Evolutionary conservation across 2,888 invertebrate species (phyloP), one percentile per base, ranked within the genome.

Genomic region (Xanthorhoe spadicearia): DNA sequence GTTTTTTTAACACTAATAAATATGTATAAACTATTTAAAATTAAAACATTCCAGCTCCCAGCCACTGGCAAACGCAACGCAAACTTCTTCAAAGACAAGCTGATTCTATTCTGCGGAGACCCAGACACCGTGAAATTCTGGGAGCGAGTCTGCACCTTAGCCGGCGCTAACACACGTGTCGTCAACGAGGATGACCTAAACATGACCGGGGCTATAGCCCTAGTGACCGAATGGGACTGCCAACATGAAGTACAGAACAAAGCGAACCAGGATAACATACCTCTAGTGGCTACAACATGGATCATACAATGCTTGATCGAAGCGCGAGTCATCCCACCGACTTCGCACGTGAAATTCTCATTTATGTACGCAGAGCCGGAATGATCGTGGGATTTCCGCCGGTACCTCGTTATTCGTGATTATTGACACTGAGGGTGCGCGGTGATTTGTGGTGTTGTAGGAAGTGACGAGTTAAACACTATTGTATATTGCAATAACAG

Each of bases 281-380:
- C 96, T 0, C 77, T 96, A 0, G 95, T 96, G 0, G 95, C 96
- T 0, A 94, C 95, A 0, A 94, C 94, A 1, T 96, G 96, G 96
- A 89, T 96, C 0, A 93, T 95, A 4, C 96, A 96, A 76, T 95
- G 95, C 74, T 86, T 96, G 48, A 94, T 96, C 67, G 94, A 95
- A 74, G 95, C 95, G 1, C 89, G 90, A 61, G 84, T 93, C 43
- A 84, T 94, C 69, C 75, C 86, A 0, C 92, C 93, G 7, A 90
- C 93, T 74, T 85, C 88, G 66, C 94, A 94, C 82, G 86, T 87
- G 54, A 93, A 89, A 83, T 94, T 94, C 77, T 93, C 92, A 69
- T 94, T 94, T 73, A 93, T 93, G 84, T 94, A 92, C 62, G 82
- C 90, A 18, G 93, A 93, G 84, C 89, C 89, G 32, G 93, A 94